Evolutionary conservation across 2,797 vertebrate species (phyloP).

Genomic region (Psittacula echo): DNA sequence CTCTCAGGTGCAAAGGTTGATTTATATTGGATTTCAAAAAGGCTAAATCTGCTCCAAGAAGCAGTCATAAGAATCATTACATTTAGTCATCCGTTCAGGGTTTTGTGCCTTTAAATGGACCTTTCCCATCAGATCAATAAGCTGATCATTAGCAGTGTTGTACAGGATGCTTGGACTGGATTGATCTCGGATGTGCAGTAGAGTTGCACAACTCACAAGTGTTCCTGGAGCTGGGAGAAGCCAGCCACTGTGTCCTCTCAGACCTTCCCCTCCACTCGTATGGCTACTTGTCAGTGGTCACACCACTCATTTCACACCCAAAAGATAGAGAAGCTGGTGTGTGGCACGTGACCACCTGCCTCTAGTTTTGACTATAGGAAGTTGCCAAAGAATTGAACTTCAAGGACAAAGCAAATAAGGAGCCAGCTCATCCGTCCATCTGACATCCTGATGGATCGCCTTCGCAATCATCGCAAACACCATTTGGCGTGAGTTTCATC

Average conservation of each 20-base stretch:
- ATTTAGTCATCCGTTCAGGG: not conserved
- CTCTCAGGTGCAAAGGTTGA: not conserved
- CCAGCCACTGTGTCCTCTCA: not conserved
- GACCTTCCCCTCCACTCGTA: not conserved
- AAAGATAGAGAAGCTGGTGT: not conserved
- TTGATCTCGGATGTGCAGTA: not conserved
- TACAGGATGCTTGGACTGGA: not conserved
- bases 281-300: not conserved
- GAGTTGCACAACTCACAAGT: not conserved
- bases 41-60: not conserved
- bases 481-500: not conserved
- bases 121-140: not conserved
- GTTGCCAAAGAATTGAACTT: not conserved
- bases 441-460: not conserved
- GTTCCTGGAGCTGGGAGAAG: not conserved
- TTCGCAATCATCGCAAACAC: not conserved
- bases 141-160: not conserved
- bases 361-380: not conserved
- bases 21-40: not conserved
- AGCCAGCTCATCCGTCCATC: not conserved
- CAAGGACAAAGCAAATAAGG: not conserved
- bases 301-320: rapidly evolving
- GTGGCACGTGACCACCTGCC: not conserved
- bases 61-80: not conserved
- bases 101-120: not conserved